Base-by-base conservation (phyloP, 2,888 invertebrate species). In the Eupeodes latifasciatus region DNA sequence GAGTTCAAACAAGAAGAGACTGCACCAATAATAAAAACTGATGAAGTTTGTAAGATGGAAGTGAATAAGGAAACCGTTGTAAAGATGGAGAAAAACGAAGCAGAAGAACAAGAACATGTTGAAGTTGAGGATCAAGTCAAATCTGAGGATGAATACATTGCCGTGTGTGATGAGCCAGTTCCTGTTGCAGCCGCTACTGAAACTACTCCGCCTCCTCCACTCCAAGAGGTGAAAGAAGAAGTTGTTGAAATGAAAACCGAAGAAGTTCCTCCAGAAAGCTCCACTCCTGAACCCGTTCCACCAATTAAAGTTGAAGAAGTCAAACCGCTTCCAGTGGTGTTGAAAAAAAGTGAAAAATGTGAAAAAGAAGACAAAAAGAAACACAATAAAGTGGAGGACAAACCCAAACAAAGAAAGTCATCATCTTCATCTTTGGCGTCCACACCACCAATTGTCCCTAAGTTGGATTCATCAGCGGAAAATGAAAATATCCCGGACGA, bases 401-500 rank as follows among this genome's bases (percentile, higher is more conserved):
- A 85, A 49, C n/a, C 74, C 0, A 80, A 89, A 51, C 64, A 75
- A 7, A 74, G 75, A 27, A 89, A 86, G 72, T 67, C 67, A 12
- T 77, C 79, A 1, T 87, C 79, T 14, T 81, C 83, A 34, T 59
- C 80, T 19, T 67, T 87, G 71, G 44, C 57, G 1, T 27, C 72
- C 7, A 74, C 72, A 27, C 53, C 89, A n/a, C 59, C 71, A 14
- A 71, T 59, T 47, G 61, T 71, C 27, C 19, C 67, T 47, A 81
- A 89, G 62, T 78, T 77, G 12, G 75, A 69, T 11, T 5, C 78
- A 10, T 66, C 74, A 11, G 49, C 66, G 36, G 85, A 78, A 66
- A 84, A 83, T 12, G 92, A 92, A 81, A 92, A 91, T 62, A 91
- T 93, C 2, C 92, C 93, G n/a, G 93, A 95, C 90, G 95, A 95